Percentiles rank a stretch among this genome's conserved stretches.
These are phyloP conservation scores for Sesamia inferens DNA, from an alignment of 2,888 invertebrate species.

Conservation along the genomic window DNA sequence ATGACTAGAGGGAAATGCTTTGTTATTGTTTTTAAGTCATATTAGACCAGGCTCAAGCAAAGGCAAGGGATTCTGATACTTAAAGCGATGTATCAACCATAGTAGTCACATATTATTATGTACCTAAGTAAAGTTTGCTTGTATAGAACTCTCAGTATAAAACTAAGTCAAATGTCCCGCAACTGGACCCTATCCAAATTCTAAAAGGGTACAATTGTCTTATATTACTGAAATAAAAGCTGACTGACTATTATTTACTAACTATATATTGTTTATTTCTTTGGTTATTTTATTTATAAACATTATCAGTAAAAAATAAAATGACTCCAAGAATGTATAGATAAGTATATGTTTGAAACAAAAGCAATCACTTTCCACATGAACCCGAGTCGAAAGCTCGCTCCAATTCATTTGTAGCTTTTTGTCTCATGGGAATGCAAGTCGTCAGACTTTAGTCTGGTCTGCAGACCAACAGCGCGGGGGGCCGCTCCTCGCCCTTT, in stretches of 20 bases:
- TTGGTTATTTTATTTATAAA: not conserved
- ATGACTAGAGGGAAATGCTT: not conserved
- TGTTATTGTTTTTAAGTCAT: not conserved
- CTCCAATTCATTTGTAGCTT: slow-evolving; percentile 85
- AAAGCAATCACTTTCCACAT: slow-evolving; percentile 65
- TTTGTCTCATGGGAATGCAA: slow-evolving; percentile 88
- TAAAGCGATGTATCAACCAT: not conserved
- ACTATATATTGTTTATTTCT: not conserved
- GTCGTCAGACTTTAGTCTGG: slow-evolving; percentile 89
- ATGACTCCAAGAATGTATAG: not conserved
- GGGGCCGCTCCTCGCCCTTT: slow-evolving; percentile 85
- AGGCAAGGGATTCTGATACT: not conserved
- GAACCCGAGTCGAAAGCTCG: slow-evolving; percentile 73
- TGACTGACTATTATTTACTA: not conserved
- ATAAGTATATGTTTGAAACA: slow-evolving; percentile 51
- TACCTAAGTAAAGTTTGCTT: too few species aligned
- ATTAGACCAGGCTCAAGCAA: not conserved
- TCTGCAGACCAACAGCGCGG: slow-evolving; percentile 82
- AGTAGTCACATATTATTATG: not conserved
- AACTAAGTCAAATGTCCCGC: not conserved
- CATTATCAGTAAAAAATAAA: slow-evolving; percentile 1
- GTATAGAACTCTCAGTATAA: not conserved
- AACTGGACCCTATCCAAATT: not conserved
- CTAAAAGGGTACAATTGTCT: not conserved
- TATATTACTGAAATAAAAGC: not conserved